Base-by-base conservation (phyloP, 2,797 vertebrate genomes). In the Hoplostethus atlanticus region DNA sequence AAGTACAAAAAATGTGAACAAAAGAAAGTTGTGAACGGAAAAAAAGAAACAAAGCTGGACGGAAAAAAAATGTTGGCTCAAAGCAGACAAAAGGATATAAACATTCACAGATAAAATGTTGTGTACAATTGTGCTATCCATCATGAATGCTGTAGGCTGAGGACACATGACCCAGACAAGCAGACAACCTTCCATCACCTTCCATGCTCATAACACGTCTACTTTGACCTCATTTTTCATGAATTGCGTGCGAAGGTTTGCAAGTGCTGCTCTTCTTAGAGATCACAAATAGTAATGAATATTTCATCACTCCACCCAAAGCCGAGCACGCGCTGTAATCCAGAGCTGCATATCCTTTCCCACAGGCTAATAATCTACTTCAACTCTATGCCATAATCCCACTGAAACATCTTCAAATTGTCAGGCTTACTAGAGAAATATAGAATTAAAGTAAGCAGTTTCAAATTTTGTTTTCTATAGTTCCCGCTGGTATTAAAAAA, bases 251-350 rank as follows among this genome's bases (percentile, higher is more conserved):
- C 67, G 3, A 95, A 95, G 92, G 83, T 94, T 94, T 93, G 86
- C 87, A 84, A 91, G 87, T 89, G 84, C 84, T 84, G 79, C 90
- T 92, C 89, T 88, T 86, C 91, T 94, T 89, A 87, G 89, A 96
- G 90, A 95, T 92, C 80, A 77, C 93, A 95, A 95, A 95, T 92
- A 93, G 85, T 82, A 80, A 95, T 96, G 93, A 96, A 96, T 96
- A 96, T 97, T 97, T 97, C 86, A 96, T 95, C 88, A 86, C 86
- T 82, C 76, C 83, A 73, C 78, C 88, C 81, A 84, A 84, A 88
- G 77, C 73, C 56, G 79, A 94, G 85, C 92, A 85, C 80, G 79
- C 91, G 91, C 88, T 93, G 92, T 92, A 94, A 95, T 94, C 95
- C 92, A 94, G 91, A 86, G 92, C 83, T 71, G 77, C 77, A 94